These are phyloP conservation scores for Sporophila hypoxantha DNA, from an alignment of 2,113 vertebrate species.

Conservation along the genomic window DNA sequence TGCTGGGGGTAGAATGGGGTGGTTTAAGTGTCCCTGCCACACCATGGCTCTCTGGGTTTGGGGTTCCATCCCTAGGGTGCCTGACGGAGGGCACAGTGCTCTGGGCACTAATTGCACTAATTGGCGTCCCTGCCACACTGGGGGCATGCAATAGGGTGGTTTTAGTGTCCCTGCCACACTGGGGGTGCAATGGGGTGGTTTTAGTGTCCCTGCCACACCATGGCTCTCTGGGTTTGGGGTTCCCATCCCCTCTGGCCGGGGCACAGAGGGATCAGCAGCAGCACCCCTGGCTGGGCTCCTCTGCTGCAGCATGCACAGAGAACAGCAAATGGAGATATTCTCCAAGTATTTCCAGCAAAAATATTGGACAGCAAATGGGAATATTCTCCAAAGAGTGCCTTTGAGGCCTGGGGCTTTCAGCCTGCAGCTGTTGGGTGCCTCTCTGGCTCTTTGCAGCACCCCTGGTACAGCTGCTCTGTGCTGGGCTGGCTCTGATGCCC, in stretches of 20 bases:
- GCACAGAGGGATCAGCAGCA: neutral
- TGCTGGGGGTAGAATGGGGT: too few relatives aligned
- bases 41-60: too few relatives aligned
- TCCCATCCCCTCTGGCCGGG: neutral
- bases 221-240: rapidly evolving
- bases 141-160: too few relatives aligned
- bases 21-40: neutral
- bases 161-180: neutral
- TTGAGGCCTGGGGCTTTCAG: too few relatives aligned
- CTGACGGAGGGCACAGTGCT: too few relatives aligned
- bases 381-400: rapidly evolving
- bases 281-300: neutral
- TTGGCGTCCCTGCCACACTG: too few relatives aligned
- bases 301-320: neutral
- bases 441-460: rapidly evolving
- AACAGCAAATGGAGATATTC: rapidly evolving
- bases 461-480: rapidly evolving
- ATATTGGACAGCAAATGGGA: neutral
- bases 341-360: too few relatives aligned
- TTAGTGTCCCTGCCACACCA: rapidly evolving
- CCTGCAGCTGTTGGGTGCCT: rapidly evolving
- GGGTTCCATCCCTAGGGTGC: too few relatives aligned
- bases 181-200: too few relatives aligned
- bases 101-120: too few relatives aligned
- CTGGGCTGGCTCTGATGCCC: too few relatives aligned